A percentile compares a stretch with the other conserved stretches of the same genome.
Evolutionary conservation across 2,888 invertebrate species (phyloP).

Genomic region (Campopleginae sp.): DNA sequence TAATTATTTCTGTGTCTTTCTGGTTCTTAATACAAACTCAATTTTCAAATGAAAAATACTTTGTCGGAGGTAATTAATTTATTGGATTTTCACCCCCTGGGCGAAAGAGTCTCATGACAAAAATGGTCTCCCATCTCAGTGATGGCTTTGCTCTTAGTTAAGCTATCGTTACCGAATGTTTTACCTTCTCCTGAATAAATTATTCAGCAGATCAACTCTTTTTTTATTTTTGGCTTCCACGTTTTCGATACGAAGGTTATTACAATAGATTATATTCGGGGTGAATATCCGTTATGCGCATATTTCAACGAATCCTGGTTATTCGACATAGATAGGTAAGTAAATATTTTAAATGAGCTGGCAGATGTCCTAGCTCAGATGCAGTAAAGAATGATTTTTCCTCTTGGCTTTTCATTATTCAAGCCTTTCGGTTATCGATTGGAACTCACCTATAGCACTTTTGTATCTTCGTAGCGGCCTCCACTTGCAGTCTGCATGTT

Average conservation of each 20-base stretch:
- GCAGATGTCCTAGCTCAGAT: not conserved
- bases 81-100: not conserved
- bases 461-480: slow-evolving; percentile 77
- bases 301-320: not conserved
- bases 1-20: not conserved
- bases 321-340: not conserved
- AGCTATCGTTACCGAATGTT: not conserved
- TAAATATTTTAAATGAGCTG: slow-evolving; percentile 15
- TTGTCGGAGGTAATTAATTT: not conserved
- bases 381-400: not conserved
- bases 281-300: not conserved
- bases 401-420: not conserved
- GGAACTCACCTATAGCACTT: slow-evolving; percentile 77
- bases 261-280: slow-evolving; percentile 9
- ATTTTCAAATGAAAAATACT: not conserved
- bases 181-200: not conserved
- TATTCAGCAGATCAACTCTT: not conserved
- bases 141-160: too few species aligned
- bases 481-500: slow-evolving; percentile 62
- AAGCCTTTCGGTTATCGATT: not conserved
- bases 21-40: not conserved
- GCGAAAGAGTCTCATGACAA: not conserved
- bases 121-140: not conserved
- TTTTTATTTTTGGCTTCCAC: not conserved
- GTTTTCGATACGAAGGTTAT: not conserved